A percentile compares a stretch with the other conserved stretches of the same genome.
These are phyloP conservation scores for Sycophila texana DNA, from an alignment of 2,888 invertebrate genomes.

Conservation along the genomic window DNA sequence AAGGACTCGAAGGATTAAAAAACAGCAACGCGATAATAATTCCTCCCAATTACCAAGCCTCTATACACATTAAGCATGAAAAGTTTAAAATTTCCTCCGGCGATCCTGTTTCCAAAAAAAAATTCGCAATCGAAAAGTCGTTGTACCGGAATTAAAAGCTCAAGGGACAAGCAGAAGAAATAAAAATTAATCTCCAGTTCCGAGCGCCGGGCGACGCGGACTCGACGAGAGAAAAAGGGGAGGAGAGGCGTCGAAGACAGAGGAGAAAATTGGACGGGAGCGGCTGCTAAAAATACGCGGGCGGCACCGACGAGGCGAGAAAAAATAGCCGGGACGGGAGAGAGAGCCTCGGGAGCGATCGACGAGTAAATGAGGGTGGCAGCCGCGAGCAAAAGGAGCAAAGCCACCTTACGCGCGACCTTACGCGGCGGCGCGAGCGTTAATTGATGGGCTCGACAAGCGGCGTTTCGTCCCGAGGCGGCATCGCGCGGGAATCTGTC, in stretches of 20 bases:
- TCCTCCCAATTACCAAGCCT: too few species aligned
- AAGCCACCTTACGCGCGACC: conserved; percentile 40
- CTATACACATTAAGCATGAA: too few species aligned
- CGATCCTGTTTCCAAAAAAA: neutral
- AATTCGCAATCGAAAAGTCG: too few species aligned
- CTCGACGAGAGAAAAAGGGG: neutral
- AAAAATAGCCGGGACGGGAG: neutral
- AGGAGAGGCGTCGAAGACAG: conserved; percentile 16
- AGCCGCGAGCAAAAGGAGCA: conserved; percentile 2
- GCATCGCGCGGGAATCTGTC: neutral
- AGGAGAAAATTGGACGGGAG: conserved; percentile 31
- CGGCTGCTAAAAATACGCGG: conserved; percentile 27
- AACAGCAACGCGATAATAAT: too few species aligned
- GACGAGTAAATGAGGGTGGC: neutral
- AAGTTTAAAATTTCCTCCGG: neutral
- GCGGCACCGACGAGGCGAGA: neutral
- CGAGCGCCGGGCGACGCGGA: too few species aligned
- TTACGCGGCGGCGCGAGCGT: neutral
- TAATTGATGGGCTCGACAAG: conserved; percentile 47
- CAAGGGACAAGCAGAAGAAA: too few species aligned
- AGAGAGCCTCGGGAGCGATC: neutral
- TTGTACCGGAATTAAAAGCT: too few species aligned
- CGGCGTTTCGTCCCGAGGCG: neutral
- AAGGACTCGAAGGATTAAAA: neutral
- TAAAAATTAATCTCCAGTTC: too few species aligned